Conservation (phyloP, 2,113 vertebrate genomes). For the Macaca fascicularis region DNA sequence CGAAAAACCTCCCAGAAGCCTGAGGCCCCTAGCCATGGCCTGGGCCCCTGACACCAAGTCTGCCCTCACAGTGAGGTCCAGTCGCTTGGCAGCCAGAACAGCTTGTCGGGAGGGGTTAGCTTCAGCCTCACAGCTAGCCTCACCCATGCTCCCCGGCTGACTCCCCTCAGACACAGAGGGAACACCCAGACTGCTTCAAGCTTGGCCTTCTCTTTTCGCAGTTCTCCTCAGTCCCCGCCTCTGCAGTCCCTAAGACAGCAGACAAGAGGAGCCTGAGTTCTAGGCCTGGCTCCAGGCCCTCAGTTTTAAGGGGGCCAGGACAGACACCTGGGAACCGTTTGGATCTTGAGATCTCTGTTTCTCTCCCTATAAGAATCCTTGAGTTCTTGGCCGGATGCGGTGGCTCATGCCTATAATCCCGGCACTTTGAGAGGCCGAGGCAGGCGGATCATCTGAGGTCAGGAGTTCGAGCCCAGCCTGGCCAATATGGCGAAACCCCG, state of each 20-base stretch:
- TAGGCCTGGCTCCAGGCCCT: background rate
- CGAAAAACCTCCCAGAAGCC: background rate
- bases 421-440: background rate
- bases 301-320: background rate
- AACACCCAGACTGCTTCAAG: background rate
- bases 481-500: background rate
- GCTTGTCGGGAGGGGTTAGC: background rate
- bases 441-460: background rate
- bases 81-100: background rate
- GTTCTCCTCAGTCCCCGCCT: background rate
- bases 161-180: background rate
- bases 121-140: background rate
- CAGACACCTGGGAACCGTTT: background rate
- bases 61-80: background rate
- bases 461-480: background rate
- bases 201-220: background rate
- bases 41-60: background rate
- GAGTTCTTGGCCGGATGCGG: background rate
- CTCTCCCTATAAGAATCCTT: background rate
- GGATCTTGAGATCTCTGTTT: background rate
- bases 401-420: background rate
- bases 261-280: background rate
- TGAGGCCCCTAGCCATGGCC: background rate
- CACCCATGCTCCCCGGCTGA: rapidly evolving
- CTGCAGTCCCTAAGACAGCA: background rate